Percentiles rank a stretch among this genome's conserved stretches.
Conservation (phyloP, 2,797 vertebrate genomes). For the Cyprinella venusta region DNA sequence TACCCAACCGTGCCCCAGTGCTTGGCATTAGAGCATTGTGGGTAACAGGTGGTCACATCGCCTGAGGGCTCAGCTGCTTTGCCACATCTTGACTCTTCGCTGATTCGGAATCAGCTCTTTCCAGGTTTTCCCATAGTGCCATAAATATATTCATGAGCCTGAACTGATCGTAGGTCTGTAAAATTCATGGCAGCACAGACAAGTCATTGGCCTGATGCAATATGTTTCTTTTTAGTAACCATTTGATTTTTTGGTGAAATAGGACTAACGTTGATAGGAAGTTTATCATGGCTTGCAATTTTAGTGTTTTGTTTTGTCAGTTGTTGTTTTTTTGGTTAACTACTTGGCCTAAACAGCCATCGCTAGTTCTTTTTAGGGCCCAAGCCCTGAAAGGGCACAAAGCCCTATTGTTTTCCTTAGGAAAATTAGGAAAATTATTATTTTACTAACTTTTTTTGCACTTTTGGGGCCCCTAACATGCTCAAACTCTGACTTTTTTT, state of each 20-base stretch:
- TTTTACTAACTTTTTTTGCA: too few species aligned
- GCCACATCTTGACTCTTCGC: background rate
- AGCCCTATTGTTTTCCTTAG: too few species aligned
- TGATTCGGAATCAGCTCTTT: slow-evolving; percentile 12
- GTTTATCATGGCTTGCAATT: background rate
- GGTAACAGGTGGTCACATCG: slow-evolving; percentile 36
- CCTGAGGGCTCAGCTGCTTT: slow-evolving; percentile 30
- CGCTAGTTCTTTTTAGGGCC: background rate
- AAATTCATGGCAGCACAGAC: slow-evolving; percentile 1
- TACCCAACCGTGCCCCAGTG: slow-evolving; percentile 39
- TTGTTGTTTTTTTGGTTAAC: too few species aligned
- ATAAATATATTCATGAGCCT: slow-evolving; percentile 18
- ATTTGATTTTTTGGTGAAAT: slow-evolving; percentile 6
- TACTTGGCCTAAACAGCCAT: background rate
- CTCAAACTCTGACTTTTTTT: too few species aligned
- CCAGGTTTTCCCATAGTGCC: slow-evolving; percentile 7
- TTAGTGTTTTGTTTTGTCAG: background rate
- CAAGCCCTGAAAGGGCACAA: too few species aligned
- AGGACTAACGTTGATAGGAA: background rate
- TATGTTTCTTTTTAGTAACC: slow-evolving; percentile 22
- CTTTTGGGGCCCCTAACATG: too few species aligned
- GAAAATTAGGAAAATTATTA: too few species aligned
- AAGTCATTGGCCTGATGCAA: slow-evolving; percentile 4
- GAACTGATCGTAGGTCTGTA: background rate
- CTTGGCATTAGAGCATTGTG: slow-evolving; percentile 10